Percentiles rank a stretch among this genome's conserved stretches.
These are phyloP conservation scores for Eubasilissa regina DNA, from an alignment of 1,140 invertebrate species.

Conservation along the genomic window DNA sequence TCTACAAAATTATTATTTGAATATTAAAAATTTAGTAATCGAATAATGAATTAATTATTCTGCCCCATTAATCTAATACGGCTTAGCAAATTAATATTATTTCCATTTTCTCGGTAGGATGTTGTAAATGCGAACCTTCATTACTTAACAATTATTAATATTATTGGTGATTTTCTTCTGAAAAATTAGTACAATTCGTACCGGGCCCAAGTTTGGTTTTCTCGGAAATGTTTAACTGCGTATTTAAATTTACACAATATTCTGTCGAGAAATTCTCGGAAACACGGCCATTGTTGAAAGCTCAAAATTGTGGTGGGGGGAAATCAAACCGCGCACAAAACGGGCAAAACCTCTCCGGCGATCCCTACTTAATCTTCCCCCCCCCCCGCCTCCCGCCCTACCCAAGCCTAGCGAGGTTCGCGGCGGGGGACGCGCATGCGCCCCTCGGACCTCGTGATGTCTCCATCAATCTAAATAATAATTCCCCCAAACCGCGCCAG, in stretches of 20 bases:
- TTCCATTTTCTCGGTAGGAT: too few species aligned
- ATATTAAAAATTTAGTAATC: too few species aligned
- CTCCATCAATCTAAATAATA: constrained; percentile 61
- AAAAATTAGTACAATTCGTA: background rate
- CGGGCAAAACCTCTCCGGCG: background rate
- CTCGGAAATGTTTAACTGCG: background rate
- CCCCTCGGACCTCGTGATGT: constrained; percentile 47
- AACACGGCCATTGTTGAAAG: constrained; percentile 1
- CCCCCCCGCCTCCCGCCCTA: too few species aligned
- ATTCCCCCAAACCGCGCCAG: constrained; percentile 55
- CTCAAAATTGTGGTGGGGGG: constrained; percentile 1
- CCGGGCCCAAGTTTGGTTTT: too few species aligned
- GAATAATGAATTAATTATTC: too few species aligned
- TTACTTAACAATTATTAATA: too few species aligned
- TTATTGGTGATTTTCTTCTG: background rate
- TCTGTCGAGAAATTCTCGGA: background rate
- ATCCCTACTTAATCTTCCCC: background rate
- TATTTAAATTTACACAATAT: constrained; percentile 5
- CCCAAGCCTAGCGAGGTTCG: too few species aligned
- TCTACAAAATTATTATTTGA: too few species aligned
- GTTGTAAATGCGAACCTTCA: too few species aligned
- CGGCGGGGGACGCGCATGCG: background rate
- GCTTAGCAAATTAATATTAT: too few species aligned
- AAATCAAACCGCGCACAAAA: constrained; percentile 9
- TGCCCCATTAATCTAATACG: too few species aligned